Percentiles rank a stretch among this genome's conserved stretches.
These are phyloP conservation scores for Drosophila repleta DNA, from an alignment of 1,140 invertebrate species.

Conservation along the genomic window DNA sequence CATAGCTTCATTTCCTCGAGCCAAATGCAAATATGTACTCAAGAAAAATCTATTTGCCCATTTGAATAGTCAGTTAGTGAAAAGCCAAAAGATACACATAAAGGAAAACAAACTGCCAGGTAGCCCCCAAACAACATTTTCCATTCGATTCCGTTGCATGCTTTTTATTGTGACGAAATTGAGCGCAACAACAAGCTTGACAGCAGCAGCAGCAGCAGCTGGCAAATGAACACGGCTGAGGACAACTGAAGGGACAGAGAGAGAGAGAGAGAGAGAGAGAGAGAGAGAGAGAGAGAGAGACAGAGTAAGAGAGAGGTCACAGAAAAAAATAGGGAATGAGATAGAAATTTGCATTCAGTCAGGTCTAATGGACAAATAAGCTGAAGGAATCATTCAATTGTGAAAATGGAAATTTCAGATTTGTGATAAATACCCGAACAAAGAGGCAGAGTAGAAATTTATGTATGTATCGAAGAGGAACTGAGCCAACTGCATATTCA, in stretches of 20 bases:
- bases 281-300: neutral
- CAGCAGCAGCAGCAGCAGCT: slow-evolving; percentile 16
- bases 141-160: neutral
- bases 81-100: slow-evolving; percentile 24
- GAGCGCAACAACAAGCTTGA: slow-evolving; percentile 33
- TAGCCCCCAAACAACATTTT: neutral
- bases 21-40: slow-evolving; percentile 39
- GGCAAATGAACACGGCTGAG: slow-evolving; percentile 40
- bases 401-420: slow-evolving; percentile 72
- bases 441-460: neutral
- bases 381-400: slow-evolving; percentile 62
- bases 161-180: slow-evolving; percentile 37
- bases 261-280: no score
- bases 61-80: slow-evolving; percentile 40
- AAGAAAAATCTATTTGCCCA: slow-evolving; percentile 46
- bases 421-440: slow-evolving; percentile 52
- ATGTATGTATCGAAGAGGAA: neutral
- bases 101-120: slow-evolving; percentile 18
- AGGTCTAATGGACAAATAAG: slow-evolving; percentile 62
- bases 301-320: no score
- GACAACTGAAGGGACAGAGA: neutral
- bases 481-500: slow-evolving; percentile 32
- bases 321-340: neutral
- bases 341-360: slow-evolving; percentile 59
- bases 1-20: slow-evolving; percentile 43